Base-by-base conservation (phyloP, 2,797 vertebrate genomes). In the Fundulus diaphanus region DNA sequence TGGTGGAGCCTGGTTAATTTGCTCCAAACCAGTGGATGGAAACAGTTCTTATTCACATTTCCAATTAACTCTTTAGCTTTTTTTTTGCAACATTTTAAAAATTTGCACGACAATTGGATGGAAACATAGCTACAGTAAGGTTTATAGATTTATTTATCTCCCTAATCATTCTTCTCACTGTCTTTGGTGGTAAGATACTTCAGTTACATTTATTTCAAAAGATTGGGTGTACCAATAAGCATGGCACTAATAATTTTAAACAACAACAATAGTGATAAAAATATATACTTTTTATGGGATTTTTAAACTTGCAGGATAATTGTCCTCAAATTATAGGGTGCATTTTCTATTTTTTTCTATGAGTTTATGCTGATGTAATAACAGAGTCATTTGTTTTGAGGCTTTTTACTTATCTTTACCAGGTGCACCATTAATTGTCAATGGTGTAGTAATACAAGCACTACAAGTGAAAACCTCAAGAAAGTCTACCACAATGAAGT, bases 401-500 rank as follows among this genome's bases (percentile, higher is more conserved):
- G 9, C 33, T 63, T 61, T 61, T 31, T 9, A 9, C 1, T 35
- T 24, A 31, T 59, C 56, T 33, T 59, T 31, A 33, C 29, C 29
- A 59, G 56, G 13, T 9, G 11, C 12, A 24, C 1, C 22, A n/a
- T n/a, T 63, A 24, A 33, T 22, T 15, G 22, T 40, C 4, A 13
- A 66, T 2, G 63, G 40, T 27, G 11, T 37, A 42, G 63, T 27
- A 42, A 42, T 16, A 42, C 37, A 66, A 66, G 40, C 12, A 7
- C 37, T 42, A n/a, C 24, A 16, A n/a, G 63, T 27, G 12, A 66
- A 42, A 66, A 84, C 76, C 77, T 74, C 11, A 77, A 86, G 85
- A 86, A 48, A 72, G 66, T 49, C 12, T 65, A 20, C n/a, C 31
- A 33, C 29, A n/a, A 76, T 52, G 72, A 71, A 46, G 72, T 42